Evolutionary conservation across 2,888 invertebrate species (phyloP).

Genomic region (Fabriciana adippe): DNA sequence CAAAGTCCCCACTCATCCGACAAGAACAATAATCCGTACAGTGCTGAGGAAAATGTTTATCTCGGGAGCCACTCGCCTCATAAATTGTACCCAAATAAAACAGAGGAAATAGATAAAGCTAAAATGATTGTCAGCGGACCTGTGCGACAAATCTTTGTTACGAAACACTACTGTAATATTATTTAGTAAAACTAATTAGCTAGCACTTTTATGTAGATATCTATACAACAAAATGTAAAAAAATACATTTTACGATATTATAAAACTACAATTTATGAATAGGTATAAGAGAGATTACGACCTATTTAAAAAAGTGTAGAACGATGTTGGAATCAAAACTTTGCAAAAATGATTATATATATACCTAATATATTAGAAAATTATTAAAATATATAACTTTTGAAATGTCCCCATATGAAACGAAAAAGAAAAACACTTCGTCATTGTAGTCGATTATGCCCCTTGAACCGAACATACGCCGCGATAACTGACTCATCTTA

Average conservation of each 20-base stretch:
- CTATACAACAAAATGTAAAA: too few species aligned
- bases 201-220: too few species aligned
- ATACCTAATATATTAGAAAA: too few species aligned
- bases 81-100: constrained; percentile 77
- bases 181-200: too few species aligned
- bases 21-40: constrained; percentile 77
- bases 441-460: constrained; percentile 46
- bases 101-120: constrained; percentile 74
- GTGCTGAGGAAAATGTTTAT: constrained; percentile 77
- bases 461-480: constrained; percentile 59
- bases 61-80: constrained; percentile 73
- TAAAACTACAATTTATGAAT: too few species aligned
- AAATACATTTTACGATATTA: too few species aligned
- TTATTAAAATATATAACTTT: too few species aligned
- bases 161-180: not conserved
- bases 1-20: constrained; percentile 65
- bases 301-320: too few species aligned
- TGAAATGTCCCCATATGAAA: not conserved
- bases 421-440: constrained; percentile 26
- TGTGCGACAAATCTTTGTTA: constrained; percentile 23
- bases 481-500: constrained; percentile 70
- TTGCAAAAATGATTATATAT: too few species aligned
- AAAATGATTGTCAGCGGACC: constrained; percentile 55
- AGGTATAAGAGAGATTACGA: too few species aligned
- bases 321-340: too few species aligned